Base-by-base conservation (phyloP, 2,888 invertebrate genomes). In the Eupithecia abbreviata region DNA sequence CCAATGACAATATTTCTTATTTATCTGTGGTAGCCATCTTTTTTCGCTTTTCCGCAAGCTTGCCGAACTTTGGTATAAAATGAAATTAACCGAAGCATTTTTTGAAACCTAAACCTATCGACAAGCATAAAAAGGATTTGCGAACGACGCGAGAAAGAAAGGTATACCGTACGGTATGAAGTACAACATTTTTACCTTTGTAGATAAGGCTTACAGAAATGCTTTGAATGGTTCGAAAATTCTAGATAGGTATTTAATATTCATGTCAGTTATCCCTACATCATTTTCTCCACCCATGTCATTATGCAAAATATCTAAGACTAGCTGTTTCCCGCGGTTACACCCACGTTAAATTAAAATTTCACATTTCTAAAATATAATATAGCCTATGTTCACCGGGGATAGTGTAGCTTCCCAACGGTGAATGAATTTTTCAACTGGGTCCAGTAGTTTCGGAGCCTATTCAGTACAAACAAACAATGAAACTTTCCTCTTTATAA, bases 11-110 rank as follows among this genome's bases (percentile, higher is more conserved):
- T 82, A 79, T 79, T 79, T 81, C 79, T 79, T 79, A 67, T 80
- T 81, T 81, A 80, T 81, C 80, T 79, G 71, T 68, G 74, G 72
- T 72, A 75, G 81, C 75, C 69, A 75, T 76, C 68, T 66, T 76
- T 80, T 82, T 82, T 82, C 81, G 75, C 81, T 81, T 82, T 80
- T 74, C 74, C 69, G 68, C 69, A 62, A 55, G 69, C 72, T 45
- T 55, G 41, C 49, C 4, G 42, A 65, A 13, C 30, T 67, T 45
- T 30, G 45, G 47, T 30, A n/a, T 47, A 47, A 69, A 69, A 69
- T 30, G 13, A 30, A 69, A 49, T 69, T 69, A 69, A n/a, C 43
- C 10, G 45, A 47, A 49, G 13, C 30, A 30, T 47, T 47, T 43
- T 68, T 69, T 45, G 45, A 68, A 68, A 69, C 10, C 69, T n/a